Base-by-base conservation (phyloP, 2,113 vertebrate genomes). In the Pomatostomus ruficeps region DNA sequence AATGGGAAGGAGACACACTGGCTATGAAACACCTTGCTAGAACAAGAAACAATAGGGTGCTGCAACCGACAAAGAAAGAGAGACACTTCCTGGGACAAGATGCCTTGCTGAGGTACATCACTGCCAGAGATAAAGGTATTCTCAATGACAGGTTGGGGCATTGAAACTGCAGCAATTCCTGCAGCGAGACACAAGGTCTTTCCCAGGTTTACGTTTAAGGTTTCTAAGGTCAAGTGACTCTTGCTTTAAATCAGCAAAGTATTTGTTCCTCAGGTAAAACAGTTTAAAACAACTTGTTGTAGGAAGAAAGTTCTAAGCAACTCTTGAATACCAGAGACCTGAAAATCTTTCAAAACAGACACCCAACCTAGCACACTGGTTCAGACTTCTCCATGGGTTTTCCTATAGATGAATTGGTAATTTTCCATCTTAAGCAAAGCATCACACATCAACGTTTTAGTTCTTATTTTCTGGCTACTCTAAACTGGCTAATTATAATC, bases 21-120 rank as follows among this genome's bases (percentile, higher is more conserved):
- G 94, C 96, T 95, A 67, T 86, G 94, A 95, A 97, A 95, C 85
- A 88, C 85, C 95, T 96, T 94, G 81, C 95, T 77, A 40, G 85
- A 96, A 96, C 93, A 96, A 93, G 94, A 84, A 93, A 96, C 94
- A 95, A 95, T 94, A 40, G 91, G 25, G 51, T 93, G 93, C 94
- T 85, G 87, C 84, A 95, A 87, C 89, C n/a, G 86, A 57, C 77
- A 66, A 82, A 72, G 70, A 68, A 7, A 72, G 49, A 85, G 42
- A 96, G 28, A 66, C 31, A 46, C 49, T 93, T 94, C 93, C 93
- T 72, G 90, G 94, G 94, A 95, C 91, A 86, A 96, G 95, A 84
- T 59, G 65, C 88, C 51, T 95, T n/a, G 63, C 90, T 65, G 91
- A 71, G 93, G 82, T 48, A 24, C 83, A 54, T 77, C 29, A 73